A percentile compares a stretch with the other conserved stretches of the same genome.
phyloP scores from a whole-genome alignment of 2,888 invertebrate genomes.

The Temnothorax unifasciatus region DNA sequence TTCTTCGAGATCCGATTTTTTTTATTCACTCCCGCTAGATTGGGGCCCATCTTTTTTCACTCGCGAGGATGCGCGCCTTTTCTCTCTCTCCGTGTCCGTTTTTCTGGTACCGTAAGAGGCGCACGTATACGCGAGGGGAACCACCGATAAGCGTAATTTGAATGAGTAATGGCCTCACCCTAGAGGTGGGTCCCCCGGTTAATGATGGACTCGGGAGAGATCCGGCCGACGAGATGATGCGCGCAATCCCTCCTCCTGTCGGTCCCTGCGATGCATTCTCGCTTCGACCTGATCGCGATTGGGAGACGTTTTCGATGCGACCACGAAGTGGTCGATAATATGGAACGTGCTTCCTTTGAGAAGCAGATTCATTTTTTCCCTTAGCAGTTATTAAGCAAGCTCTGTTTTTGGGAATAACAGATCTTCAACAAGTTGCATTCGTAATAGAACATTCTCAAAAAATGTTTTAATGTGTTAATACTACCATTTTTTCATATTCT shows the following conservation, averaged over 20 bases:
- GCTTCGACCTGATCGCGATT: constrained; percentile 62
- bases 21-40: constrained; percentile 31
- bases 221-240: constrained; percentile 69
- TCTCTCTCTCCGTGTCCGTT: constrained; percentile 60
- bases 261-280: constrained; percentile 53
- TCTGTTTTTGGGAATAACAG: not conserved
- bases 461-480: not conserved
- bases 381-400: constrained; percentile 5
- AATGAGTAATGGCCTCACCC: constrained; percentile 81
- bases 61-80: constrained; percentile 20
- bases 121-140: constrained; percentile 73
- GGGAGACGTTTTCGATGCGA: constrained; percentile 65
- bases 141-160: constrained; percentile 83
- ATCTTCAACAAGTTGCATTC: not conserved
- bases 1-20: not conserved
- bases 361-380: constrained; percentile 61
- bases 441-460: not conserved
- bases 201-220: constrained; percentile 74
- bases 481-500: not conserved
- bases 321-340: constrained; percentile 62
- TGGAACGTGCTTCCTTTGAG: constrained; percentile 36
- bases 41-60: not conserved
- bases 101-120: constrained; percentile 77
- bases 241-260: constrained; percentile 20
- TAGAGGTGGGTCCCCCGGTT: constrained; percentile 75